Conservation (phyloP, 2,888 invertebrate genomes). For the Smittia aterrima region DNA sequence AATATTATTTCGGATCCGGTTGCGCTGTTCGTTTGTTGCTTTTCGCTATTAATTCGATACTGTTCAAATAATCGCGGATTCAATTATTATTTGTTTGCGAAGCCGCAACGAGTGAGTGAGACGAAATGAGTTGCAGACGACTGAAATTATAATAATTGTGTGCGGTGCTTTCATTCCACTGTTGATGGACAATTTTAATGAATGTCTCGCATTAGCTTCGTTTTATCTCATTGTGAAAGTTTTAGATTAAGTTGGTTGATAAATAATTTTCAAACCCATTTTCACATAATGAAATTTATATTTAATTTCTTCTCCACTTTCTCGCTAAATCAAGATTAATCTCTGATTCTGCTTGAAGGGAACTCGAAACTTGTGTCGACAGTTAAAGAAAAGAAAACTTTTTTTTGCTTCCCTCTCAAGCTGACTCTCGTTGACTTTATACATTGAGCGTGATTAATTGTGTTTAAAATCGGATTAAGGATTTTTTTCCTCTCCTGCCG, state of each 20-base stretch:
- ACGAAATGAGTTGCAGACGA: no score
- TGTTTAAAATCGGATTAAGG: constrained; percentile 29
- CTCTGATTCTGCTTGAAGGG: no score
- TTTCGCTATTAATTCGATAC: not conserved
- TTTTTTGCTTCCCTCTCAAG: not conserved
- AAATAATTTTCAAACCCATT: no score
- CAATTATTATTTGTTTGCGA: not conserved
- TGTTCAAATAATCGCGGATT: not conserved
- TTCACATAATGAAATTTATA: no score
- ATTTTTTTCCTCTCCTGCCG: not conserved
- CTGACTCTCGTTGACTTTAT: constrained; percentile 7
- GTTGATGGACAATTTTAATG: constrained; percentile 6
- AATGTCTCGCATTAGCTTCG: not conserved
- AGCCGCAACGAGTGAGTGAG: no score
- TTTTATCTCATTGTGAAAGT: not conserved
- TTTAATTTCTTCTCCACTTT: no score
- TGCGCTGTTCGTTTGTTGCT: constrained; percentile 4
- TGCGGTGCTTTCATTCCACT: not conserved
- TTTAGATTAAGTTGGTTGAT: no score
- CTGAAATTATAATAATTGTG: not conserved
- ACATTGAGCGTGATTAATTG: constrained; percentile 31
- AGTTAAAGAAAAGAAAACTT: not conserved
- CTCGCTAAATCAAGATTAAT: no score
- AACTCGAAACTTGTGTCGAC: no score
- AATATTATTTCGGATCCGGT: not conserved